Percentiles rank a stretch among this genome's conserved stretches.
Evolutionary conservation across 1,140 invertebrate genomes (phyloP).

Genomic region (Cotesia vestalis): DNA sequence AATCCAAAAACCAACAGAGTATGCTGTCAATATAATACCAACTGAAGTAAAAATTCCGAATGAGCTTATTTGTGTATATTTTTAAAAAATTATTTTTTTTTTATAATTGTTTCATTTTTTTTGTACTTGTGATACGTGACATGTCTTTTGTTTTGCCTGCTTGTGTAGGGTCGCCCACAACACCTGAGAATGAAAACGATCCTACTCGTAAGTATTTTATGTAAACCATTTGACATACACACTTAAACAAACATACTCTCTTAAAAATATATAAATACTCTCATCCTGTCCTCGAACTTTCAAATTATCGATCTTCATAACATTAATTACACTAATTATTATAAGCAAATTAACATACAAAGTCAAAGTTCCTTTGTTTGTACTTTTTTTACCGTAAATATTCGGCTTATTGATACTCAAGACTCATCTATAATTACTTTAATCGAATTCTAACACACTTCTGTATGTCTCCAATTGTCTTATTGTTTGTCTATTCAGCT

Average conservation of each 20-base stretch:
- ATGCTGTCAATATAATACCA: conserved; percentile 5
- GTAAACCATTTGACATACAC: conserved; percentile 44
- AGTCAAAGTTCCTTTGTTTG: no score
- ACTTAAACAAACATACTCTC: background rate
- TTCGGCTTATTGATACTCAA: no score
- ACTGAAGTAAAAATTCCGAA: conserved; percentile 16
- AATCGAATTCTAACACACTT: no score
- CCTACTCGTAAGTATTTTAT: conserved; percentile 68
- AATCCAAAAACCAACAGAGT: background rate
- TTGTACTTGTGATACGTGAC: conserved; percentile 62
- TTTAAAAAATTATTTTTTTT: no score
- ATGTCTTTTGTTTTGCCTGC: conserved; percentile 66
- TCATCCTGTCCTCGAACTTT: background rate
- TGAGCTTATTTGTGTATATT: conserved; percentile 34
- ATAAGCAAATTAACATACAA: no score
- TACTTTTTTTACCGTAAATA: no score
- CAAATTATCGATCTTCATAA: background rate
- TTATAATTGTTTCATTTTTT: no score
- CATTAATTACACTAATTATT: no score
- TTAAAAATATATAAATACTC: conserved; percentile 24
- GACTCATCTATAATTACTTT: no score
- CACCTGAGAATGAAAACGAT: conserved; percentile 69
- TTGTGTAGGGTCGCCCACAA: conserved; percentile 68
- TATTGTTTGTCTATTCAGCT: no score
- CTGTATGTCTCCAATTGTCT: no score